A percentile compares a stretch with the other conserved stretches of the same genome.
Conservation (phyloP, 2,888 invertebrate species). For the Dendrolimus houi region DNA sequence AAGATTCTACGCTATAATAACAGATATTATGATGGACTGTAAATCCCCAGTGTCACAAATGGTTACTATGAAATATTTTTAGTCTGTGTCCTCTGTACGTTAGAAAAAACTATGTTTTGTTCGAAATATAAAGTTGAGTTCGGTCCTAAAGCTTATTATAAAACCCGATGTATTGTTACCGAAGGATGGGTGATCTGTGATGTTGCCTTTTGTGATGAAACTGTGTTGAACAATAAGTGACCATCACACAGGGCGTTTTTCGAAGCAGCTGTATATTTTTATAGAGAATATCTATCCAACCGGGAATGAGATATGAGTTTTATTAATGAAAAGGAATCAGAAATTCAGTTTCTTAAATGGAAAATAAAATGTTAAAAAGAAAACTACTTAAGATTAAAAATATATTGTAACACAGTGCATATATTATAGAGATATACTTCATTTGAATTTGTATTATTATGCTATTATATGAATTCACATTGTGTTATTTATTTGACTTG, state of each 20-base stretch:
- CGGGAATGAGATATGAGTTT: slow-evolving; percentile 38
- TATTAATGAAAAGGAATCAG: slow-evolving; percentile 1
- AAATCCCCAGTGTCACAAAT: slow-evolving; percentile 19
- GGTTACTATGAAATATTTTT: slow-evolving; percentile 25
- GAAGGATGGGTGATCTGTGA: slow-evolving; percentile 55
- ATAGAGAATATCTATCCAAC: slow-evolving; percentile 48
- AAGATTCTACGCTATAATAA: slow-evolving; percentile 10
- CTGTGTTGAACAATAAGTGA: slow-evolving; percentile 64
- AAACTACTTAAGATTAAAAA: no score
- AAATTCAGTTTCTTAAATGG: no score
- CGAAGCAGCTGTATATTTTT: slow-evolving; percentile 61
- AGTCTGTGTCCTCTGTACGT: slow-evolving; percentile 25
- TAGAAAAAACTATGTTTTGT: slow-evolving; percentile 35
- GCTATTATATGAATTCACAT: no score
- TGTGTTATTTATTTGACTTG: no score
- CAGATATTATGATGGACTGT: slow-evolving; percentile 9
- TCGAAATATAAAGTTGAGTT: slow-evolving; percentile 37
- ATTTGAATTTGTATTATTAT: no score
- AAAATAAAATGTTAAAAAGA: no score
- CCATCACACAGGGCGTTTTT: slow-evolving; percentile 58
- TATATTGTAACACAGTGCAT: no score
- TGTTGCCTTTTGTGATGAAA: slow-evolving; percentile 53
- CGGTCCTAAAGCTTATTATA: slow-evolving; percentile 48
- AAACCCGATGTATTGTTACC: slow-evolving; percentile 52
- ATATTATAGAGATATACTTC: no score